Evolutionary conservation across 2,888 invertebrate genomes (phyloP).

Genomic region (Leptothorax acervorum): DNA sequence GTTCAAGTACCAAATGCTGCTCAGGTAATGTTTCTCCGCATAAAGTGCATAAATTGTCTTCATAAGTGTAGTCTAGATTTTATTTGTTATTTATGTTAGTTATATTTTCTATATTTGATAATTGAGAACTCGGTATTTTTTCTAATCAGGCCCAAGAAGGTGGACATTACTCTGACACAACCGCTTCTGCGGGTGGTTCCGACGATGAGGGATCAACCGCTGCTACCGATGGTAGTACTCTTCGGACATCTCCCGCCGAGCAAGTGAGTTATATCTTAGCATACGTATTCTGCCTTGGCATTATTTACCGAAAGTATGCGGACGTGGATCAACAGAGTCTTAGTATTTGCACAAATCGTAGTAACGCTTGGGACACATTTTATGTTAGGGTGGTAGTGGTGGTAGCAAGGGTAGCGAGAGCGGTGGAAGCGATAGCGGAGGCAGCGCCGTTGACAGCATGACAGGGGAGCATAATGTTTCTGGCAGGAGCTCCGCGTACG

Average conservation of each 20-base stretch:
- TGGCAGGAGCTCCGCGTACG: constrained; percentile 97
- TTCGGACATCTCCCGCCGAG: constrained; percentile 94
- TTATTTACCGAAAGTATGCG: constrained; percentile 33
- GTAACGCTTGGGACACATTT: constrained; percentile 72
- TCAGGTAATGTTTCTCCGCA: constrained; percentile 55
- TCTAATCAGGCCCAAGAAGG: constrained; percentile 64
- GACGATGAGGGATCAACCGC: constrained; percentile 98
- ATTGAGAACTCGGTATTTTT: background rate
- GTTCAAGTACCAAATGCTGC: constrained; percentile 78
- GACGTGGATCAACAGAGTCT: constrained; percentile 43
- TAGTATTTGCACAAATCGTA: constrained; percentile 53
- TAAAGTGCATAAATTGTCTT: background rate
- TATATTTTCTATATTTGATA: background rate
- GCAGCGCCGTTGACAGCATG: constrained; percentile 96
- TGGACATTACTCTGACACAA: constrained; percentile 92
- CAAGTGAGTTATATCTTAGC: constrained; percentile 85
- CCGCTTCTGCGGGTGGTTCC: constrained; percentile 95
- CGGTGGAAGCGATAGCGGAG: constrained; percentile 95
- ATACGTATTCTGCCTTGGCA: constrained; percentile 13
- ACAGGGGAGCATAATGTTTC: constrained; percentile 94
- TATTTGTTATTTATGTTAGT: background rate
- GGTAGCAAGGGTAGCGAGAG: constrained; percentile 86
- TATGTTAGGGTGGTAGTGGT: constrained; percentile 84
- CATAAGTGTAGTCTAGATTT: background rate
- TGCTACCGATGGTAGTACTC: constrained; percentile 97